phyloP scores from a whole-genome alignment of 2,888 invertebrate species.

The Sinohyriopsis cumingii region DNA sequence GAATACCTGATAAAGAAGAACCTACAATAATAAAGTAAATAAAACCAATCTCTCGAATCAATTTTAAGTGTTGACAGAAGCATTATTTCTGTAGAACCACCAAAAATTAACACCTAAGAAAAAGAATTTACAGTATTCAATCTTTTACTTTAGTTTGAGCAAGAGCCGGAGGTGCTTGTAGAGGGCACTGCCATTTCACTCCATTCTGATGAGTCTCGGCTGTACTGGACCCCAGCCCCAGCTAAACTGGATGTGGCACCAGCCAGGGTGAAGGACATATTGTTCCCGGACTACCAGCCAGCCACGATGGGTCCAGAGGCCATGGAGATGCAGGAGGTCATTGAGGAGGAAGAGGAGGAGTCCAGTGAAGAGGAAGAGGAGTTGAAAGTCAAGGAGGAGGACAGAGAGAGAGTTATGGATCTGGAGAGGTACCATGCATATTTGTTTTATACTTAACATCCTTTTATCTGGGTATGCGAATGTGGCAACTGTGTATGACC shows the following conservation, averaged over 20 bases:
- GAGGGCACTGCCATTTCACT: conserved; percentile 52
- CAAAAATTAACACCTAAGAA: not conserved
- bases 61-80: too few species aligned
- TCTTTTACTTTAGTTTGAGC: conserved; percentile 37
- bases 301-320: conserved; percentile 29
- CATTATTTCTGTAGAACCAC: too few species aligned
- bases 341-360: conserved; percentile 18
- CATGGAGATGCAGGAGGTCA: conserved; percentile 27
- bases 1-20: too few species aligned
- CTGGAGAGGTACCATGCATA: conserved; percentile 20
- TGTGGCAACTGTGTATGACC: too few species aligned
- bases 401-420: conserved; percentile 36
- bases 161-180: conserved; percentile 24
- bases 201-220: conserved; percentile 59
- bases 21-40: too few species aligned
- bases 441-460: too few species aligned
- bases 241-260: conserved; percentile 68
- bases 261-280: conserved; percentile 58
- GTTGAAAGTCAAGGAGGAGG: conserved; percentile 34
- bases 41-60: too few species aligned
- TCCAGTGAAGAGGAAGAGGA: conserved; percentile 47
- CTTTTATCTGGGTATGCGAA: too few species aligned
- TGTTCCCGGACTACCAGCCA: conserved; percentile 63
- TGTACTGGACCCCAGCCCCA: conserved; percentile 71
- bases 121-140: not conserved